phyloP scores from a whole-genome alignment of 92 coral and sea anemone species.

The Micromussa lordhowensis region DNA sequence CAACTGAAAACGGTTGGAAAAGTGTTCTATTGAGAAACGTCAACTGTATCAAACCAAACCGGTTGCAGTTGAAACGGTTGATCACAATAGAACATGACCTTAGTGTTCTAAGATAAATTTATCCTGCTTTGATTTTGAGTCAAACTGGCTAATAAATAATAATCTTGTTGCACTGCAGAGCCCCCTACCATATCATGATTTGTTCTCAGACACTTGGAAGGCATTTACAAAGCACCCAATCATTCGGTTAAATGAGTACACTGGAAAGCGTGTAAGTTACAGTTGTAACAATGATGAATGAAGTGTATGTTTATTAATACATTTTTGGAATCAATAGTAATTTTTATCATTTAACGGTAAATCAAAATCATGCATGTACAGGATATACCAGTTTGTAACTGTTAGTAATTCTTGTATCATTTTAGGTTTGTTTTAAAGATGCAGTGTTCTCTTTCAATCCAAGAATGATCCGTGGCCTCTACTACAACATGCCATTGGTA shows the following conservation, averaged over 20 bases:
- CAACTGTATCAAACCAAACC: too few relatives aligned
- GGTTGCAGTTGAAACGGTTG: too few relatives aligned
- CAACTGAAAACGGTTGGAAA: too few relatives aligned
- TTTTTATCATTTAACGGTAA: background rate
- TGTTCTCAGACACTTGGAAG: conserved; percentile 83
- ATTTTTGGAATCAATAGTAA: background rate
- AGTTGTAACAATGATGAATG: too few relatives aligned
- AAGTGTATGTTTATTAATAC: too few relatives aligned
- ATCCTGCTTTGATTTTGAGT: background rate
- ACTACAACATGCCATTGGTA: conserved; percentile 89
- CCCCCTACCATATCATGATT: conserved; percentile 65
- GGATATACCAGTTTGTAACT: background rate
- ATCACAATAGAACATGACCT: too few relatives aligned
- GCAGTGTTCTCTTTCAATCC: conserved; percentile 79
- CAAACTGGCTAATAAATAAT: background rate
- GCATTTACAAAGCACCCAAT: conserved; percentile 74
- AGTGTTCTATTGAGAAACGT: too few relatives aligned
- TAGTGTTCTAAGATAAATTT: too few relatives aligned
- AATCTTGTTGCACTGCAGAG: conserved; percentile 48
- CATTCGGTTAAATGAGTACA: conserved; percentile 65
- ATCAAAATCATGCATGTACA: too few relatives aligned
- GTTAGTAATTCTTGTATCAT: background rate
- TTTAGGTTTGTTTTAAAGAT: conserved; percentile 77
- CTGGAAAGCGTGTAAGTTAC: conserved; percentile 70
- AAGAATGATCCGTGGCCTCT: conserved; percentile 82